Evolutionary conservation across 2,888 invertebrate genomes (phyloP), one percentile per base, ranked within the genome.

Genomic region (Apotomis capreana): DNA sequence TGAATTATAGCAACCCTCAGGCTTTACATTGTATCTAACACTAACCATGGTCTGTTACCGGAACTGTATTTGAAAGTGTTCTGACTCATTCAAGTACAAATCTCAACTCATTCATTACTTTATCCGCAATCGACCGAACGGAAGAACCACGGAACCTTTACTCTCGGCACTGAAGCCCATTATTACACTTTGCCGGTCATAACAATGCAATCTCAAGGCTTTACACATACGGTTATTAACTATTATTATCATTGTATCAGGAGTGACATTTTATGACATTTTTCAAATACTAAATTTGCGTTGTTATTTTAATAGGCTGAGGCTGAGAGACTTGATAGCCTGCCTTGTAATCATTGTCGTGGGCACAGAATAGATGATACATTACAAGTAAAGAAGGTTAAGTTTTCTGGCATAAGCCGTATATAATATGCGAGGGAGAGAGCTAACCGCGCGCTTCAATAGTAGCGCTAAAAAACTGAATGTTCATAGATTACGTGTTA

Each of bases 181-280:
- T 69, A 58, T 44, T 40, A 62, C 10, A 60, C 46, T 15, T 52
- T 26, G 37, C 55, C 6, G 46, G 61, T 51, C 15, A 49, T 67
- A 55, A 67, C 54, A 55, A 67, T 61, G 67, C 61, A 60, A 51
- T 57, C 15, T 67, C 70, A 71, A 71, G 70, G 67, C 55, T 71
- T 13, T 59, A 58, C 60, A 55, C 49, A 60, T 59, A 49, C 46
- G 49, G 65, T 60, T 61, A 71, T 67, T 71, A 71, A 67, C 40
- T 67, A 67, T 61, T 71, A 71, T 71, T 71, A 71, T 61, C 55
- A 55, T 65, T 55, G 65, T 65, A 70, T 71, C 13, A 57, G 15
- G 36, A 60, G 37, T 71, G 67, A 67, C 61, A 67, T 71, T 67
- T 67, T 67, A 57, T 67, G 37, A 61, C 67, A 61, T 67, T 61